A percentile compares a stretch with the other conserved stretches of the same genome.
Conservation (phyloP, 2,797 vertebrate genomes). For the Myripristis murdjan region DNA sequence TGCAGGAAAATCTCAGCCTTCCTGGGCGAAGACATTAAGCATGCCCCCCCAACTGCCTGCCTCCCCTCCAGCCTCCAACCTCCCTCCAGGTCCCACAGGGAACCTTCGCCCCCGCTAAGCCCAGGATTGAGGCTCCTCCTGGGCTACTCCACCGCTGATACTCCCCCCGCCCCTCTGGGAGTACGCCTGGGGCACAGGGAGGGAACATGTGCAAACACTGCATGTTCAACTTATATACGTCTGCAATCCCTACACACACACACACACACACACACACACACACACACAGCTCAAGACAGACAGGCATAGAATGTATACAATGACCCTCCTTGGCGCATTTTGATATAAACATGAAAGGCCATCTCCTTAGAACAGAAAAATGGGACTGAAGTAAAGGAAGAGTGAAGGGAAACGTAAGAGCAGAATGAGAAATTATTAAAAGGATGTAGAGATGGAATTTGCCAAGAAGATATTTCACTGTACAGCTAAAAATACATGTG, state of each 20-base stretch:
- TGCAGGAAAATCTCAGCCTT: constrained; percentile 44
- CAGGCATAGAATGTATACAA: constrained; percentile 42
- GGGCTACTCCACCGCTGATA: constrained; percentile 45
- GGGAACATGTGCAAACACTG: constrained; percentile 69
- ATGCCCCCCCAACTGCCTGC: constrained; percentile 46
- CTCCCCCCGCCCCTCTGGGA: constrained; percentile 40
- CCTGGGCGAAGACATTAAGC: constrained; percentile 69
- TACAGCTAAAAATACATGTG: neutral
- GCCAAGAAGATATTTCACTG: neutral
- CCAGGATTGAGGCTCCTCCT: constrained; percentile 55
- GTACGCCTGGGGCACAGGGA: constrained; percentile 51
- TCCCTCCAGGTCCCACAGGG: constrained; percentile 57
- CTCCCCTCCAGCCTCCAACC: constrained; percentile 50
- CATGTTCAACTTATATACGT: constrained; percentile 52
- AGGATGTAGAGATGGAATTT: neutral
- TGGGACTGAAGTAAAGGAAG: neutral
- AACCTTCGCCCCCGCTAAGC: constrained; percentile 40
- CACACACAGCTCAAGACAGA: constrained; percentile 37
- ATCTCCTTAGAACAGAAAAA: constrained; percentile 32
- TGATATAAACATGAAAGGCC: constrained; percentile 56
- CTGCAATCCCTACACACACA: constrained; percentile 23
- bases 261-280: constrained; percentile 34
- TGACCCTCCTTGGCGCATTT: constrained; percentile 31
- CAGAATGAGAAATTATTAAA: constrained; percentile 35
- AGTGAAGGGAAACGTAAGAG: constrained; percentile 8